Evolutionary conservation across 37 sponge, comb jelly and placozoan genomes (phyloP).

Genomic region (Tethya wilhelma): DNA sequence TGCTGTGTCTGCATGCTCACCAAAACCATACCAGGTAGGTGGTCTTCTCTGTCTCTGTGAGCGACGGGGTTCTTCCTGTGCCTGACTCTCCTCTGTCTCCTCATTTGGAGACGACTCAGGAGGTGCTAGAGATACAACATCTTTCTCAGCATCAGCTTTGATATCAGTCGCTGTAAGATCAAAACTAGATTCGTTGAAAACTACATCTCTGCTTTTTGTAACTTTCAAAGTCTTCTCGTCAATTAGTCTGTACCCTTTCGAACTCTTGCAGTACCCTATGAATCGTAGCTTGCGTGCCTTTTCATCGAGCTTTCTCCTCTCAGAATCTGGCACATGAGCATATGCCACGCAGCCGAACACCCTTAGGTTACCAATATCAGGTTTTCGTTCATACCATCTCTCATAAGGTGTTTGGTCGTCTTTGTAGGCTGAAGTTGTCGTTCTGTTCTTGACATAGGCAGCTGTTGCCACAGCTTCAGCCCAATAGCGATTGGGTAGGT

Average conservation of each 20-base stretch:
- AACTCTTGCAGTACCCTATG: conserved; percentile 40
- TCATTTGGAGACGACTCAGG: not conserved
- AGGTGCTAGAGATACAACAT: not conserved
- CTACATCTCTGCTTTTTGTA: conserved; percentile 29
- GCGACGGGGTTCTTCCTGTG: not conserved
- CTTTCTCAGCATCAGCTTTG: not conserved
- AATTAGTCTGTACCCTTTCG: conserved; percentile 56
- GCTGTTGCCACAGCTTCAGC: conserved; percentile 54
- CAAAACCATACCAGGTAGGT: conserved; percentile 4
- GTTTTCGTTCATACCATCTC: conserved; percentile 45
- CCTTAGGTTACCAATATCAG: conserved; percentile 37
- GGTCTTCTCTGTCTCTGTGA: not conserved
- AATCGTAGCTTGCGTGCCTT: conserved; percentile 44
- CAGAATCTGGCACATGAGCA: conserved; percentile 36
- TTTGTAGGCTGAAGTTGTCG: conserved; percentile 37
- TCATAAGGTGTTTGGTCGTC: conserved; percentile 41
- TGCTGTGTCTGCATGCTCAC: conserved; percentile 15
- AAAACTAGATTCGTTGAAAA: conserved; percentile 39
- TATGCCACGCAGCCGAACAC: conserved; percentile 61
- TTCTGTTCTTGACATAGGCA: conserved; percentile 42
- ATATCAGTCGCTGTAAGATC: not conserved
- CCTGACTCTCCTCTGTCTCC: not conserved
- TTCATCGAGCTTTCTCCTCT: conserved; percentile 48
- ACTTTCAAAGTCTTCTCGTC: conserved; percentile 30
- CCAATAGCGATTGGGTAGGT: conserved; percentile 41